Evolutionary conservation across 2,888 invertebrate species (phyloP), one percentile per base, ranked within the genome.

Genomic region (Teleiodes luculella): DNA sequence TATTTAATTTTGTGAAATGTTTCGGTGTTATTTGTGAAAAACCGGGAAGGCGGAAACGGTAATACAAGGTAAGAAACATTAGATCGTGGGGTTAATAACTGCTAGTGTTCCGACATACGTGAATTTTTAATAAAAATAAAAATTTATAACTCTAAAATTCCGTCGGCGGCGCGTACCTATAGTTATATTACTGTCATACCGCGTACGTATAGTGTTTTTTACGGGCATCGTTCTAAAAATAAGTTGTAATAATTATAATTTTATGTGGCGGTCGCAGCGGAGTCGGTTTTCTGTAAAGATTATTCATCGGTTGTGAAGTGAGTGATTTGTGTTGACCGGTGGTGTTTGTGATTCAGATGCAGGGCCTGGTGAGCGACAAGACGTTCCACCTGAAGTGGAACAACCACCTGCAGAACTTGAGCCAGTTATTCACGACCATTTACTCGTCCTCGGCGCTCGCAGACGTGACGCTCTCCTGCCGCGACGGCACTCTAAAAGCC

Each of bases 371-470:
- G 90, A 91, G 90, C 72, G 91, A 92, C 65, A 92, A 92, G 82
- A 92, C 92, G 76, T 93, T 93, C 85, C 93, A 93, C 83, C 83
- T 93, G 64, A 92, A 92, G 73, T 93, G 93, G 93, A 93, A 94
- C 85, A 93, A 93, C 90, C 93, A 94, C 81, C 88, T 94, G 78
- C 92, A 93, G 76, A 94, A 94, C 83, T 78, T 94, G 66, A 92
- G 93, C 71, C 92, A 92, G 76, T 87, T 94, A 78, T 93, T 94
- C 81, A 92, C 93, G 65, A 91, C 91, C 57, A 90, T 94, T 65
- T 93, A 93, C 79, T 92, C 92, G 68, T 93, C 94, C 73, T 93
- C 93, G 66, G 91, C 92, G 67, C 87, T 94, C 58, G 92, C 93
- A 33, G 94, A 94, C 74, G 93, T 94, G 62, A 94, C 93, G 62